Evolutionary conservation across 2,888 invertebrate genomes (phyloP), one percentile per base, ranked within the genome.

Genomic region (Eudiplozoon nipponicum): DNA sequence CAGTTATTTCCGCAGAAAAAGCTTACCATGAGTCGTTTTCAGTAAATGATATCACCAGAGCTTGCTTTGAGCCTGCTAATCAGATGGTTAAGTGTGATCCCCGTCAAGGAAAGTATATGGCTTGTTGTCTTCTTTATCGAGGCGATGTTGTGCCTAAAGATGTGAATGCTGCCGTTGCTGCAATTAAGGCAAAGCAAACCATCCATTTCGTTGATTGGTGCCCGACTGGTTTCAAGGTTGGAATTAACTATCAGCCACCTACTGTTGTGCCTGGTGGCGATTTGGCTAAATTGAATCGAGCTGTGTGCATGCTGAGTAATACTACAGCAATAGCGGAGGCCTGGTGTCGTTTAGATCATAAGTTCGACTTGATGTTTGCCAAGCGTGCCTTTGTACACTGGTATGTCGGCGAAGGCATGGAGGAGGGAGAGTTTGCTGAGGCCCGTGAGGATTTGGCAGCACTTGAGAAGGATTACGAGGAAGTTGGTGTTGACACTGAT

Each of bases 121-220:
- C 45, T 20, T 48, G 48, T 38, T 48, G 48, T 39, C 29, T 48
- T 13, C 39, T 47, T 19, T 47, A 48, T 39, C 41, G 48, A 22
- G 48, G 48, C 22, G 48, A 48, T 42, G 48, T 48, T 2, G 44
- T 48, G 7, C 50, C 50, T 34, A 49, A 50, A 45, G 50, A 50
- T 42, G 50, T 50, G 45, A 50, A 53, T 45, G 51, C 54, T n/a
- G 51, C 54, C 44, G 51, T 54, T 33, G 51, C 52, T 21, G 73
- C 75, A 55, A 80, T 81, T 66, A 81, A 81, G 65, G 78, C 78
- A 51, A 80, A 78, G 66, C 69, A 67, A 46, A 60, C 65, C 7
- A 70, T 74, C 45, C 66, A 65, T 49, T 77, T 77, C 53, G 74
- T 75, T 1, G 67, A 71, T 46, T 74, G 74, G 74, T 69, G 70